Evolutionary conservation across 1,140 invertebrate species (phyloP).

Genomic region (Trachymyrmex cornetzi): DNA sequence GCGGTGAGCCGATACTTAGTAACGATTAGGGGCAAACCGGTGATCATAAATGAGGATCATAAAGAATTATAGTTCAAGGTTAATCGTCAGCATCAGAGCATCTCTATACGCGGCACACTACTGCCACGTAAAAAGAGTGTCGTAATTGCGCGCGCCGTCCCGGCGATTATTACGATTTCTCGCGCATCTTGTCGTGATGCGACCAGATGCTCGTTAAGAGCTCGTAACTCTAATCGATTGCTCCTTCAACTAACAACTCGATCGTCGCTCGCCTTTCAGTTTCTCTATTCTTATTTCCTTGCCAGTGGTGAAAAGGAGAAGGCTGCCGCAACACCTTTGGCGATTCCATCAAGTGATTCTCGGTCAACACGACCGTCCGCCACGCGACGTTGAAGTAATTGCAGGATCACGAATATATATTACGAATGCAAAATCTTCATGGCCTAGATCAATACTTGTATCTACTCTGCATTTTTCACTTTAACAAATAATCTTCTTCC

Average conservation of each 20-base stretch:
- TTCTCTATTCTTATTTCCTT: background rate
- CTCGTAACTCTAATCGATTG: slow-evolving; percentile 58
- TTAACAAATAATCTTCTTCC: slow-evolving; percentile 22
- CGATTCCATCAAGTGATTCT: background rate
- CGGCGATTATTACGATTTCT: slow-evolving; percentile 39
- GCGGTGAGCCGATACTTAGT: slow-evolving; percentile 46
- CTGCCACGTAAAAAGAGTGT: slow-evolving; percentile 28
- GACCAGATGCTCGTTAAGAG: slow-evolving; percentile 51
- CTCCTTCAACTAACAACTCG: slow-evolving; percentile 59
- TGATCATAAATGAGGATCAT: slow-evolving; percentile 21
- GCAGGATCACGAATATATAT: slow-evolving; percentile 8
- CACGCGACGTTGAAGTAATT: slow-evolving; percentile 9
- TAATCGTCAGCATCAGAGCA: slow-evolving; percentile 41
- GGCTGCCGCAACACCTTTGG: slow-evolving; percentile 2
- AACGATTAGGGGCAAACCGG: slow-evolving; percentile 48
- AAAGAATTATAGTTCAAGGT: slow-evolving; percentile 51
- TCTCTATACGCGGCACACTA: slow-evolving; percentile 3
- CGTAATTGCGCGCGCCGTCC: slow-evolving; percentile 35
- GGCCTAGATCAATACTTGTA: slow-evolving; percentile 6
- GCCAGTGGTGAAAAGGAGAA: background rate
- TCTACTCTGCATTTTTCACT: background rate
- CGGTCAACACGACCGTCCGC: background rate
- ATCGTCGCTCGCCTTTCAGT: slow-evolving; percentile 30
- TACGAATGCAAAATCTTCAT: background rate
- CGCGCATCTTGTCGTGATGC: background rate